Evolutionary conservation across 1,140 invertebrate species (phyloP).

Genomic region (Nebria ingens): DNA sequence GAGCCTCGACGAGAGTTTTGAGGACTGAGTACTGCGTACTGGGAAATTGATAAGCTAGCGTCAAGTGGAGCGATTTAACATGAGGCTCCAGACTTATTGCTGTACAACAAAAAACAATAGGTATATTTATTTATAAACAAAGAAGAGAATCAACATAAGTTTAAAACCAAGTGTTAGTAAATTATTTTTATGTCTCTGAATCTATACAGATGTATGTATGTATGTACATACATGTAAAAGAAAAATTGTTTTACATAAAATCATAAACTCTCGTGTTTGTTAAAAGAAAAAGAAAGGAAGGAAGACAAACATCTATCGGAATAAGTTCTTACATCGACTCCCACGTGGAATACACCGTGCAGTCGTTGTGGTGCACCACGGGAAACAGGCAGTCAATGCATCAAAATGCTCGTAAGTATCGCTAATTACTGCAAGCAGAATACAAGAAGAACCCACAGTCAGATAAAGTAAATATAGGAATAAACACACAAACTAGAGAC

Average conservation of each 20-base stretch:
- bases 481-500: too few relatives aligned
- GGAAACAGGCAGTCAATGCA: constrained; percentile 56
- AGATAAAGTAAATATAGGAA: too few relatives aligned
- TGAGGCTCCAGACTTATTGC: constrained; percentile 62
- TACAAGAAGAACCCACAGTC: too few relatives aligned
- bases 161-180: too few relatives aligned
- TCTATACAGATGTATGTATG: too few relatives aligned
- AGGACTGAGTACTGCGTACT: constrained; percentile 57
- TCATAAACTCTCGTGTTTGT: constrained; percentile 1
- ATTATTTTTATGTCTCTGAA: too few relatives aligned
- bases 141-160: background rate
- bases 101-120: constrained; percentile 30
- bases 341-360: constrained; percentile 35
- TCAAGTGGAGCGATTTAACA: constrained; percentile 76
- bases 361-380: constrained; percentile 49
- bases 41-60: constrained; percentile 79
- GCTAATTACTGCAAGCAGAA: constrained; percentile 36
- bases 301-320: constrained; percentile 25
- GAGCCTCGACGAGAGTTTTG: constrained; percentile 57
- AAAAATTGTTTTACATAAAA: background rate
- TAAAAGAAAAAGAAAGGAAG: constrained; percentile 16
- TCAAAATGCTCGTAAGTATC: constrained; percentile 60
- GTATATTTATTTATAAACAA: constrained; percentile 23
- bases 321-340: constrained; percentile 33
- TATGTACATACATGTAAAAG: background rate